A percentile compares a stretch with the other conserved stretches of the same genome.
phyloP scores from a whole-genome alignment of 1,140 invertebrate species.

The Himalopsyche phryganea region DNA sequence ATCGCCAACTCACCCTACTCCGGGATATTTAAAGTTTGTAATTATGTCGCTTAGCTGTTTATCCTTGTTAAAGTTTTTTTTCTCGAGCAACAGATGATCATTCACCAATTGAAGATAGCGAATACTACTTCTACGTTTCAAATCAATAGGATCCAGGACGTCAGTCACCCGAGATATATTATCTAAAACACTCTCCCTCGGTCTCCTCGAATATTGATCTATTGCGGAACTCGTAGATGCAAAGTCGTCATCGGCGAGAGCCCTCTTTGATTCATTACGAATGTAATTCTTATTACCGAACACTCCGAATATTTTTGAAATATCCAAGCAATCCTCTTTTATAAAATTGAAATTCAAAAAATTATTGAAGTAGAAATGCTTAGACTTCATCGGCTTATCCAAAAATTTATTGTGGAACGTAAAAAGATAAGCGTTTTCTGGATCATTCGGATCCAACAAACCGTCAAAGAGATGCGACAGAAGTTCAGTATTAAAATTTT shows the following conservation, averaged over 20 bases:
- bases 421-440: constrained; percentile 26
- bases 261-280: not conserved
- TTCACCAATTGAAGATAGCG: constrained; percentile 54
- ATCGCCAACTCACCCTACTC: constrained; percentile 37
- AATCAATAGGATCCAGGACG: constrained; percentile 46
- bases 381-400: constrained; percentile 8
- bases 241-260: not conserved
- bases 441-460: constrained; percentile 29
- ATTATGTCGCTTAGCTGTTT: constrained; percentile 38
- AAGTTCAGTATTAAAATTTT: constrained; percentile 4
- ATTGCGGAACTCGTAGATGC: constrained; percentile 5
- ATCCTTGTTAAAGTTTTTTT: constrained; percentile 33
- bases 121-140: constrained; percentile 50
- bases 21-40: constrained; percentile 37
- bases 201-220: not conserved
- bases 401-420: constrained; percentile 21
- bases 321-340: not conserved
- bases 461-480: constrained; percentile 12
- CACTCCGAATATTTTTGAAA: not conserved
- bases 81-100: constrained; percentile 52
- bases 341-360: constrained; percentile 26
- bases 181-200: constrained; percentile 17
- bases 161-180: constrained; percentile 31
- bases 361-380: constrained; percentile 24
- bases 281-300: not conserved